Percentiles rank a stretch among this genome's conserved stretches.
phyloP scores from a whole-genome alignment of 2,797 vertebrate genomes.

The Tapirus indicus region DNA sequence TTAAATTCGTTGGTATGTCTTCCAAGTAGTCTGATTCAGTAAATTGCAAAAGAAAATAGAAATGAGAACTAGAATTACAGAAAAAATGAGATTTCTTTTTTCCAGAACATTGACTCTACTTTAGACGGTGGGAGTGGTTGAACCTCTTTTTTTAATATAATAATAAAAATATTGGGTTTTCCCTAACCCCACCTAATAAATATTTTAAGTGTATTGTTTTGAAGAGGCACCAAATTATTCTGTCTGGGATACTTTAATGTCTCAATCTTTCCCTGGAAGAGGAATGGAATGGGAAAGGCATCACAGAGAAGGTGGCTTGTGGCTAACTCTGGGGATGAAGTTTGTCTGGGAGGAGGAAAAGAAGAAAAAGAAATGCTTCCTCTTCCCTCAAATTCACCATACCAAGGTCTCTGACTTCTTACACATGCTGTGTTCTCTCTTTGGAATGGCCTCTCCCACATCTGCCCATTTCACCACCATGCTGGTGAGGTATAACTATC shows the following conservation, averaged over 20 bases:
- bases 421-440: neutral
- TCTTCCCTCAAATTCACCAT: neutral
- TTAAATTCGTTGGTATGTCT: conserved; percentile 79
- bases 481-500: neutral
- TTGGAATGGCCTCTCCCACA: neutral
- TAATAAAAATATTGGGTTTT: conserved; percentile 57
- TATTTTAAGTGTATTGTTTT: conserved; percentile 1
- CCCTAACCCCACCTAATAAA: neutral
- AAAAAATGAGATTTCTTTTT: conserved; percentile 68
- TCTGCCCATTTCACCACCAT: neutral
- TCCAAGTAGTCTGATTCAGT: conserved; percentile 79
- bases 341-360: neutral
- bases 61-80: conserved; percentile 69
- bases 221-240: neutral
- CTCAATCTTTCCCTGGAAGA: conserved; percentile 24
- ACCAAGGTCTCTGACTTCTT: neutral
- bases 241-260: neutral
- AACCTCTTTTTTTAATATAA: neutral
- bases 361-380: neutral
- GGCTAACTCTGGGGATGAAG: neutral
- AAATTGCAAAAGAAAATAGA: conserved; percentile 80
- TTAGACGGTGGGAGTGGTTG: neutral
- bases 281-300: neutral
- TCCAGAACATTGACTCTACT: conserved; percentile 39
- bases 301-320: neutral